Base-by-base conservation (phyloP, 2,888 invertebrate species). In the Sphaerolaimus hirsutus region DNA sequence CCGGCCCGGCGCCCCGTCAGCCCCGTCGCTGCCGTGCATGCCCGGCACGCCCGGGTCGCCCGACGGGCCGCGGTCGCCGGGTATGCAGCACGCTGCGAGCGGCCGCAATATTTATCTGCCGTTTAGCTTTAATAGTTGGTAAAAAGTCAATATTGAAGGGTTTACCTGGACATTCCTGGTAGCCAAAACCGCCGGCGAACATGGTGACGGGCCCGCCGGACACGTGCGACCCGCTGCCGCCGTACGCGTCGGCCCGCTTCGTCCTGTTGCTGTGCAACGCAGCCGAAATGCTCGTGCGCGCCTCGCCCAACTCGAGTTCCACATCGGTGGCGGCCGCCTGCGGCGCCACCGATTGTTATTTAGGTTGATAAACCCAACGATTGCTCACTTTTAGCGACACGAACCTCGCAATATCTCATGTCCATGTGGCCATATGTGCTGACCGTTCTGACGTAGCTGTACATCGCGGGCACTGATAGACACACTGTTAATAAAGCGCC, bases 141-240 rank as follows among this genome's bases (percentile, higher is more conserved):
- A 4, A 40, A 3, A 19, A 7, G 24, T 12, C 2, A 40, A 22
- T 4, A 24, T 5, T 17, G 22, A 29, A 14, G 7, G 12, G 7
- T 23, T 14, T 46, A 58, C 58, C 56, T 40, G 61, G 61, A 46
- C 61, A 61, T 43, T 61, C 61, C 48, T 61, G 61, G 55, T 61
- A 61, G 43, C 55, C 56, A 14, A 61, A 57, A 2, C 54, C 54
- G 41, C 55, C 55, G 7, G 54, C 46, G 41, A 60, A 46, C 50
- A 60, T 52, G 23, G 54, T 50, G 5, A 59, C 32, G n/a, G 36
- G 17, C 17, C 32, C 44, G n/a, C 2, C 38, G 27, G 35, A 17
- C n/a, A 25, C n/a, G 17, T 37, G 37, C 23, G 24, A 40, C 17
- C 26, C 41, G 25, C 41, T 26, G 5, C 41, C 41, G 4, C 26